Conservation (phyloP, 2,888 invertebrate species). For the Spodoptera exigua region DNA sequence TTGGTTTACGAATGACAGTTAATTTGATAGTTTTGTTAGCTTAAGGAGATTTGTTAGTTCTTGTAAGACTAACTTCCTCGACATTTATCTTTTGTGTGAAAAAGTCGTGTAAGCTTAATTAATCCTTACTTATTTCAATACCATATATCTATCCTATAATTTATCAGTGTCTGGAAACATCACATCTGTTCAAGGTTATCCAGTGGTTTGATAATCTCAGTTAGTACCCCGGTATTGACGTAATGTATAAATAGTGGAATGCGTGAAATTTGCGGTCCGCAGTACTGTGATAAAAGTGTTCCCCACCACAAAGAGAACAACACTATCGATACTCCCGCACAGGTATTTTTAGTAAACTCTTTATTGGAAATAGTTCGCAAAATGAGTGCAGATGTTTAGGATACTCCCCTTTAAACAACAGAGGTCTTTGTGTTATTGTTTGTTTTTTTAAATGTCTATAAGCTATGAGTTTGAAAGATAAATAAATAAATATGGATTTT, state of each 20-base stretch:
- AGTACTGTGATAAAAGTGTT: conserved; percentile 33
- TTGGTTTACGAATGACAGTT: conserved; percentile 28
- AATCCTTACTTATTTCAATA: no score
- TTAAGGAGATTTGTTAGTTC: background rate
- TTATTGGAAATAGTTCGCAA: conserved; percentile 52
- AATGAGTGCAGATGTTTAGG: conserved; percentile 25
- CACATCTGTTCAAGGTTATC: conserved; percentile 8
- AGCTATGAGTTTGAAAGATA: no score
- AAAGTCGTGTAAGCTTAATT: no score
- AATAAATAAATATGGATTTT: no score
- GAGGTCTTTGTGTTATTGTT: no score
- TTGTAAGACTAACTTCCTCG: background rate
- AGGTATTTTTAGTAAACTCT: conserved; percentile 46
- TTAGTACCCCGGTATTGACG: conserved; percentile 35
- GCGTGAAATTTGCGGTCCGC: conserved; percentile 55
- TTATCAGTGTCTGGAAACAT: no score
- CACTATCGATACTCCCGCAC: conserved; percentile 19
- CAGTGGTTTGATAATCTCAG: conserved; percentile 26
- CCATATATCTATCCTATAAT: no score
- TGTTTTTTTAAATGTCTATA: no score
- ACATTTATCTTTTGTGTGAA: background rate
- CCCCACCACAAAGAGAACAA: conserved; percentile 44
- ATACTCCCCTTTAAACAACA: background rate
- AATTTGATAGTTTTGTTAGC: conserved; percentile 17
- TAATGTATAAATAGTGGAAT: conserved; percentile 59